Conservation (phyloP, 1,140 invertebrate species). For the Calycopis cecrops region DNA sequence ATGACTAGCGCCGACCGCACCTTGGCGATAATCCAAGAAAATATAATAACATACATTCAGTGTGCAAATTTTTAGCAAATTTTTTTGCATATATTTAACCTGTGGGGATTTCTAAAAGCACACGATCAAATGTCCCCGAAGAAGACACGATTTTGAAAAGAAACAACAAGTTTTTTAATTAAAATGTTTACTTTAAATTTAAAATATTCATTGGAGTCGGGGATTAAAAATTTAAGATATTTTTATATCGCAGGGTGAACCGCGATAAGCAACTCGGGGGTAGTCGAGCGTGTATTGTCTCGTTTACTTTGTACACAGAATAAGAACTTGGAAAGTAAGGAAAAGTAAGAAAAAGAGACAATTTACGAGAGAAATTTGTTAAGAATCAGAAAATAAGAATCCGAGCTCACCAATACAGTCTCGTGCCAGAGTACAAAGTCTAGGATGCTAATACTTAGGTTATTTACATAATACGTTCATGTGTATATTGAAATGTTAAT, state of each 20-base stretch:
- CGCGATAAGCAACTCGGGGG: no score
- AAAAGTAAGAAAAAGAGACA: no score
- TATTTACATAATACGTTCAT: no score
- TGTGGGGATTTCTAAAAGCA: not conserved
- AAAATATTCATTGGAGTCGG: not conserved
- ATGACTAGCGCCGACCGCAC: not conserved
- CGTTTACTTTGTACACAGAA: no score
- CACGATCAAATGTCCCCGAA: not conserved
- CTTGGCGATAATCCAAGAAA: conserved; percentile 2
- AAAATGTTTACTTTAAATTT: conserved; percentile 5
- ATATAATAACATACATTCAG: not conserved
- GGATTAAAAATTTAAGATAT: not conserved
- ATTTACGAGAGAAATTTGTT: no score
- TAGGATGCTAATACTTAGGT: no score
- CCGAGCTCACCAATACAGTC: no score
- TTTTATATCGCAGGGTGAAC: not conserved
- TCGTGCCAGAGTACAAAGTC: no score
- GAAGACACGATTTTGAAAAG: not conserved
- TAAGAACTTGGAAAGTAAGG: no score
- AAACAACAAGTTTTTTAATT: conserved; percentile 4
- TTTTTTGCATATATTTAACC: not conserved
- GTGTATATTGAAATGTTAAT: no score
- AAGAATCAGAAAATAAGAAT: no score
- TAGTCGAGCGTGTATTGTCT: no score
- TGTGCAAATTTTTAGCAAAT: conserved; percentile 1